A percentile compares a stretch with the other conserved stretches of the same genome.
phyloP scores from a whole-genome alignment of 2,888 invertebrate genomes.

The Catonia carolina region DNA sequence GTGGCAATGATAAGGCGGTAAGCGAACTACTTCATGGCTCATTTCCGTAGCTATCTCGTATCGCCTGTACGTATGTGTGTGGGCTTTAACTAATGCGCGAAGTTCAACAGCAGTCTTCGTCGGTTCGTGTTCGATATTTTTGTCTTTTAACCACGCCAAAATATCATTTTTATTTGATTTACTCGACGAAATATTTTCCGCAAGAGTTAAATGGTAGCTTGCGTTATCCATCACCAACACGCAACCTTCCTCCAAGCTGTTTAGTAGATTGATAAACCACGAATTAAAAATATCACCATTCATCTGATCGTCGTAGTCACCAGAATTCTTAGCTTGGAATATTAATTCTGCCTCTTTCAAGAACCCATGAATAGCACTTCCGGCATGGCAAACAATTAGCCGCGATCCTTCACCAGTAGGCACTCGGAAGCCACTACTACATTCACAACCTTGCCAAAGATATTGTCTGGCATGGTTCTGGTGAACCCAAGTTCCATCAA shows the following conservation, averaged over 20 bases:
- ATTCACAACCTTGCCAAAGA: neutral
- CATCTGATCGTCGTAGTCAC: neutral
- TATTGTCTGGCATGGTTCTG: conserved; percentile 7
- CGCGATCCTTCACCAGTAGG: neutral
- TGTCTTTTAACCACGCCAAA: too few species aligned
- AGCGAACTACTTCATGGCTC: too few species aligned
- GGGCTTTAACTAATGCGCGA: too few species aligned
- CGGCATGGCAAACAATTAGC: neutral
- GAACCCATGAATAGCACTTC: neutral
- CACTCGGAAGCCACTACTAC: neutral
- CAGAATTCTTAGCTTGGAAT: neutral
- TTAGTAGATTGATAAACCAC: neutral
- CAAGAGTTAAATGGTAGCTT: too few species aligned
- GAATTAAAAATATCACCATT: neutral
- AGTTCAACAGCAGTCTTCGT: too few species aligned
- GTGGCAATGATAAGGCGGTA: too few species aligned
- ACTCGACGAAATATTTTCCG: too few species aligned
- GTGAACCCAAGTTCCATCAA: conserved; percentile 22
- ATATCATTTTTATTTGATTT: too few species aligned
- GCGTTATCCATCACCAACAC: too few species aligned
- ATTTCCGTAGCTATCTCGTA: too few species aligned
- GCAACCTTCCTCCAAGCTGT: neutral
- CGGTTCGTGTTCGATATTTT: too few species aligned
- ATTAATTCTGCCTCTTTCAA: neutral
- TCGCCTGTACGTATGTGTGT: too few species aligned